Percentiles rank a stretch among this genome's conserved stretches.
Conservation (phyloP, 2,113 vertebrate species). For the Gambusia affinis region DNA sequence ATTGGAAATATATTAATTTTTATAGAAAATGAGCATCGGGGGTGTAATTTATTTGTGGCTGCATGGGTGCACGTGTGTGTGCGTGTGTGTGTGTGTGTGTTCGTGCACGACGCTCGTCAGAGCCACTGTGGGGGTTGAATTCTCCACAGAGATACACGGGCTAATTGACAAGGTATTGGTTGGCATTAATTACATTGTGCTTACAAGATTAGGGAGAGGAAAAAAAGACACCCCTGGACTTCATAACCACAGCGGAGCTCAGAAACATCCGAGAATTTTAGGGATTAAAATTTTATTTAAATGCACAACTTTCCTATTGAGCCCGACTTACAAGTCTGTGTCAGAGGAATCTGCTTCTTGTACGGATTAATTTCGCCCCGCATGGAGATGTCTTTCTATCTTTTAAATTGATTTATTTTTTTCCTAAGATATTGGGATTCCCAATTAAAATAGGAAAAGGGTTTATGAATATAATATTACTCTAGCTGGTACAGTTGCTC, state of each 20-base stretch:
- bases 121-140: conserved; percentile 65
- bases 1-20: background rate
- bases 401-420: no score
- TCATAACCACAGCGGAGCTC: conserved; percentile 64
- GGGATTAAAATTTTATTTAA: conserved; percentile 5
- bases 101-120: conserved; percentile 42
- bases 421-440: no score
- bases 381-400: background rate
- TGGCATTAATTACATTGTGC: conserved; percentile 77
- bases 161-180: conserved; percentile 80
- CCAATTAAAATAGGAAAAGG: no score
- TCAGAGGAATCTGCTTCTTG: background rate
- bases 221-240: conserved; percentile 38
- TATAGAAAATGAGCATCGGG: background rate
- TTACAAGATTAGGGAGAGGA: conserved; percentile 65
- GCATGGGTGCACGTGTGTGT: conserved; percentile 20
- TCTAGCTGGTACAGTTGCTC: no score
- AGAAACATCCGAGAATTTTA: conserved; percentile 4
- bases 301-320: conserved; percentile 11
- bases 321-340: background rate
- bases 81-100: conserved; percentile 39
- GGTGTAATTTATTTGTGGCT: conserved; percentile 13
- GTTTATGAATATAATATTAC: no score
- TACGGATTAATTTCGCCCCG: background rate
- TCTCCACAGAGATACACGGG: conserved; percentile 66